Conservation (phyloP, 2,888 invertebrate genomes). For the Drosophila eohydei region DNA sequence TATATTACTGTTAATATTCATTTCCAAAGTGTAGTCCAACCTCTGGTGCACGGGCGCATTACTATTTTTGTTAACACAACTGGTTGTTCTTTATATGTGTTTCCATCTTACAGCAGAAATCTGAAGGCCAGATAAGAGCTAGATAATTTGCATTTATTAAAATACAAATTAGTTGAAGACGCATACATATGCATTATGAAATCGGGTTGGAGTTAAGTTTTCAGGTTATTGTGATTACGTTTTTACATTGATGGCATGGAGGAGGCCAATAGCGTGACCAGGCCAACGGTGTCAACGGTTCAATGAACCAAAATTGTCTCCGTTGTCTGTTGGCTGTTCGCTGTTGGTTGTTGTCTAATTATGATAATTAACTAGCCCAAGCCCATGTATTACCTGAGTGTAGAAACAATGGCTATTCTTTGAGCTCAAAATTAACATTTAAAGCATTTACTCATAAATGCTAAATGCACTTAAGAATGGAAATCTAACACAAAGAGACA, state of each 20-base stretch:
- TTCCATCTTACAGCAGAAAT: too few species aligned
- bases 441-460: conserved; percentile 9
- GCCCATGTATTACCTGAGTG: conserved; percentile 20
- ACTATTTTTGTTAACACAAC: too few species aligned
- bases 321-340: conserved; percentile 2
- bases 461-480: conserved; percentile 7
- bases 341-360: conserved; percentile 49
- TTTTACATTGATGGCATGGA: too few species aligned
- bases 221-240: background rate
- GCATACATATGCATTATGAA: background rate
- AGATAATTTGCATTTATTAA: background rate
- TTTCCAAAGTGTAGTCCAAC: too few species aligned
- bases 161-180: background rate
- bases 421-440: conserved; percentile 29
- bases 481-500: background rate
- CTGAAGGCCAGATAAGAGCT: too few species aligned
- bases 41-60: too few species aligned
- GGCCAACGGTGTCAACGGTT: conserved; percentile 42
- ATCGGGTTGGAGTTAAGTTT: background rate
- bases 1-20: too few species aligned
- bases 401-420: conserved; percentile 61
- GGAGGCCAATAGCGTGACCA: conserved; percentile 64
- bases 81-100: too few species aligned
- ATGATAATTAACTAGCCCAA: conserved; percentile 63
- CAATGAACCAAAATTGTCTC: conserved; percentile 59